phyloP scores from a whole-genome alignment of 2,113 vertebrate genomes.

The Clupea harengus region DNA sequence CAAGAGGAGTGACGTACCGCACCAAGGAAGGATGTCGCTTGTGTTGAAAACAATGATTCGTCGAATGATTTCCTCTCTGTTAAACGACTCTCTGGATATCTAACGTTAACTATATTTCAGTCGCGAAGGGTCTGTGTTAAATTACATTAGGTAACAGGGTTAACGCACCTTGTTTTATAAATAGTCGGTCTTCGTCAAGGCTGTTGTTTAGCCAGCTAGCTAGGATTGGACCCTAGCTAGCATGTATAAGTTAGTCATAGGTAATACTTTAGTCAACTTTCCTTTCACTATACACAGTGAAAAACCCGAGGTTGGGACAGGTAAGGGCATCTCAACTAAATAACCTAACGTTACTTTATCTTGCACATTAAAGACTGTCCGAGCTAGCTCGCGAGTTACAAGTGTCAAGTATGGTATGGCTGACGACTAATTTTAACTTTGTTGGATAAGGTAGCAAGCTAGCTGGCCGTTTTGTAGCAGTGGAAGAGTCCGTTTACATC shows the following conservation, averaged over 20 bases:
- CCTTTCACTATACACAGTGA: not conserved
- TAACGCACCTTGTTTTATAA: not conserved
- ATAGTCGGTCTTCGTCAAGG: not conserved
- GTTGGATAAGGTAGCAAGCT: not conserved
- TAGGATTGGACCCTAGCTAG: slow-evolving; percentile 11
- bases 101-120: not conserved
- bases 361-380: not conserved
- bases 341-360: not conserved
- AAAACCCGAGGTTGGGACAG: not conserved
- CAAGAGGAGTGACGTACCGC: not conserved
- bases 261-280: not conserved
- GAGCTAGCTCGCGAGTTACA: not conserved
- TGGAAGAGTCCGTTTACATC: not conserved
- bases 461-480: not conserved
- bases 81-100: not conserved
- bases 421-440: not conserved
- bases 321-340: not conserved
- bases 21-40: slow-evolving; percentile 9
- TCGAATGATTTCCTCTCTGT: slow-evolving; percentile 7
- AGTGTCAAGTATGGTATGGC: not conserved
- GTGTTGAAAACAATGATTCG: slow-evolving; percentile 8
- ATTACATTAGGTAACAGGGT: not conserved
- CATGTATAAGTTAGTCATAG: not conserved
- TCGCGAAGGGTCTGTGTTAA: not conserved
- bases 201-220: slow-evolving; percentile 2